These are phyloP conservation scores for Cerastis rubricosa DNA, from an alignment of 2,888 invertebrate species.

Conservation along the genomic window DNA sequence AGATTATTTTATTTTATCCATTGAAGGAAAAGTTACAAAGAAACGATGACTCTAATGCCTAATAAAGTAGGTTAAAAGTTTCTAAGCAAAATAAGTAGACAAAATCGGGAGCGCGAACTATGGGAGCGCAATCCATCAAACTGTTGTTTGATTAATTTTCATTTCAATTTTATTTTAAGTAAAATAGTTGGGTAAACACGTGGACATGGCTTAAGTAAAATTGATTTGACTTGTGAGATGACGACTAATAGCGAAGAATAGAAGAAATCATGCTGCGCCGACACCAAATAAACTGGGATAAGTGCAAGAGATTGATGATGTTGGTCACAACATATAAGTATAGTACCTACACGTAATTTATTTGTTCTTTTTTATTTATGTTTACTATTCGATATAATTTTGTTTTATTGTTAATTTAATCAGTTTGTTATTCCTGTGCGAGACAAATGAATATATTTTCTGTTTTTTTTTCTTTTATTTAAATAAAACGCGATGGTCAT, in stretches of 20 bases:
- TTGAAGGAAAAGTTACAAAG: background rate
- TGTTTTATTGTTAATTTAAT: too few relatives aligned
- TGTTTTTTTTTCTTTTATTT: background rate
- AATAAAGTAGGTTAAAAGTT: background rate
- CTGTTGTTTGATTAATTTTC: slow-evolving; percentile 1
- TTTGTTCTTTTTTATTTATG: too few relatives aligned
- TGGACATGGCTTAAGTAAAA: background rate
- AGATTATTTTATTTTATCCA: background rate
- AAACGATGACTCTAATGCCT: background rate
- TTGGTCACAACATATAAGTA: too few relatives aligned
- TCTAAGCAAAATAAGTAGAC: background rate
- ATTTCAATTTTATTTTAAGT: background rate
- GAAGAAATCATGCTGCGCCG: background rate
- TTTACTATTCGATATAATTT: too few relatives aligned
- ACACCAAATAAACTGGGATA: background rate
- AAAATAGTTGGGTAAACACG: background rate
- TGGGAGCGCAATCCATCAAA: slow-evolving; percentile 13
- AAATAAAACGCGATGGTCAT: background rate
- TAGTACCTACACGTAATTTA: too few relatives aligned
- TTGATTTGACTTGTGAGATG: background rate
- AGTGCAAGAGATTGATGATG: background rate
- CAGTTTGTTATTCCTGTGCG: too few relatives aligned
- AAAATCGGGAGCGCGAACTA: slow-evolving; percentile 3
- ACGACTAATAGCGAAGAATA: background rate
- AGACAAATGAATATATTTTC: too few relatives aligned